Evolutionary conservation across 2,888 invertebrate species (phyloP).

Genomic region (Drosophila leonis): DNA sequence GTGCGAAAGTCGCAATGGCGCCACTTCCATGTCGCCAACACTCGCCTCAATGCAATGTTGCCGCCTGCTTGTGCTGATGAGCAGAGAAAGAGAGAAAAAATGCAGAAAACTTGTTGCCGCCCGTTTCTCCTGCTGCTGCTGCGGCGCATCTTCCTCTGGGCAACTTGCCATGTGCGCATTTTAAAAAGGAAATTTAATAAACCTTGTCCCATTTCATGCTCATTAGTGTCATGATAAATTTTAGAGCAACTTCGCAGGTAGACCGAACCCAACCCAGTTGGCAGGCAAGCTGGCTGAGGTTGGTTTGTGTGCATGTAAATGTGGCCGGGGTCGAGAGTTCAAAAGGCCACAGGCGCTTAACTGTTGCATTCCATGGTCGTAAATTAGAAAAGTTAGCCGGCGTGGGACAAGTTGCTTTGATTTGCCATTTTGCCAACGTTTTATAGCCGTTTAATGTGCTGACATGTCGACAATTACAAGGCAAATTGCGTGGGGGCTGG

Average conservation of each 20-base stretch:
- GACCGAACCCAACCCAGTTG: conserved; percentile 8
- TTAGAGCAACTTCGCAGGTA: conserved; percentile 52
- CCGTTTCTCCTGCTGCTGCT: conserved; percentile 6
- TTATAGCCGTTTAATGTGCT: conserved; percentile 77
- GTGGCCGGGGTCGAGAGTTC: conserved; percentile 49
- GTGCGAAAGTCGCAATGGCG: conserved; percentile 61
- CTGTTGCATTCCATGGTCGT: conserved; percentile 74
- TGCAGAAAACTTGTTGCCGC: conserved; percentile 65
- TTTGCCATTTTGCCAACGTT: conserved; percentile 65
- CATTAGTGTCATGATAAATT: conserved; percentile 80
- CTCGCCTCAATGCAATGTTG: conserved; percentile 18
- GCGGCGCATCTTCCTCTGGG: conserved; percentile 31
- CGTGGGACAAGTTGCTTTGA: conserved; percentile 73
- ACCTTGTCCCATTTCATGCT: conserved; percentile 78
- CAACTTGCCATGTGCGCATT: conserved; percentile 71
- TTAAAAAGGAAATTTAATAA: conserved; percentile 78
- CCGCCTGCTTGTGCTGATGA: conserved; percentile 33
- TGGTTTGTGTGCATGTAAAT: conserved; percentile 56
- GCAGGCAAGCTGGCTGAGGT: neutral
- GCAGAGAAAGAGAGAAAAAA: conserved; percentile 6
- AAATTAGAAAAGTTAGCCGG: conserved; percentile 73
- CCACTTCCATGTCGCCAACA: conserved; percentile 56
- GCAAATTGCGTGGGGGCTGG: conserved; percentile 22
- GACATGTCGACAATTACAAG: conserved; percentile 73
- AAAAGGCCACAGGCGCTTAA: conserved; percentile 66